These are phyloP conservation scores for Pterocles orientalis DNA, from an alignment of 2,113 vertebrate genomes.

Conservation along the genomic window DNA sequence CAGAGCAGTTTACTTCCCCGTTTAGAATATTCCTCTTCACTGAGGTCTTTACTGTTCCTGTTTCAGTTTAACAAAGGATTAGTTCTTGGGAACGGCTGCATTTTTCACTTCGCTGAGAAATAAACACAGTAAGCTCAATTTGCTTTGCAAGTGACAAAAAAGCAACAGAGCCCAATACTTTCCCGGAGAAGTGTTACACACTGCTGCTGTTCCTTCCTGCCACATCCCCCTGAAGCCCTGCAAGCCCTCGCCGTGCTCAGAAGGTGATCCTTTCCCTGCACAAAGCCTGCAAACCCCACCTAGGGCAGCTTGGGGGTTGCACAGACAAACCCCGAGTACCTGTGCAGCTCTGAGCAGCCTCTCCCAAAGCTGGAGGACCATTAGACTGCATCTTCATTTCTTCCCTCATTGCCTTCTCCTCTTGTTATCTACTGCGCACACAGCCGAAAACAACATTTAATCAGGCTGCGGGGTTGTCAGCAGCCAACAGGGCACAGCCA, in stretches of 20 bases:
- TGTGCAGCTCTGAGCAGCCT: background rate
- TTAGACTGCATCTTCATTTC: background rate
- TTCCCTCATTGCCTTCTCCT: background rate
- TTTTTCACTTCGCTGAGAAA: slow-evolving; percentile 4
- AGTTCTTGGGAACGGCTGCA: background rate
- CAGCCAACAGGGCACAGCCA: background rate
- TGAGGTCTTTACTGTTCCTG: background rate
- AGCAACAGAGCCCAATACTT: background rate
- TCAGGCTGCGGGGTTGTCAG: background rate
- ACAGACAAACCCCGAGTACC: background rate
- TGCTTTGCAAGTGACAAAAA: background rate
- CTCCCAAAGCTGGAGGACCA: background rate
- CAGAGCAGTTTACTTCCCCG: background rate
- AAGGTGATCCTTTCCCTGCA: background rate
- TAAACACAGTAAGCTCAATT: background rate
- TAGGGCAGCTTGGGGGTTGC: no score
- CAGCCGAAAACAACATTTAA: background rate
- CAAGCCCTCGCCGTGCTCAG: background rate
- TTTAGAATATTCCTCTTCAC: background rate
- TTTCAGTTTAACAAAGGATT: slow-evolving; percentile 34
- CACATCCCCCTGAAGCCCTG: background rate
- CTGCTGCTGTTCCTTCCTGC: background rate
- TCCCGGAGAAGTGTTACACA: accelerated
- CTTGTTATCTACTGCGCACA: background rate
- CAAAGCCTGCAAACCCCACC: accelerated